Percentiles rank a stretch among this genome's conserved stretches.
Conservation (phyloP, 2,113 vertebrate genomes). For the Dicerorhinus sumatrensis region DNA sequence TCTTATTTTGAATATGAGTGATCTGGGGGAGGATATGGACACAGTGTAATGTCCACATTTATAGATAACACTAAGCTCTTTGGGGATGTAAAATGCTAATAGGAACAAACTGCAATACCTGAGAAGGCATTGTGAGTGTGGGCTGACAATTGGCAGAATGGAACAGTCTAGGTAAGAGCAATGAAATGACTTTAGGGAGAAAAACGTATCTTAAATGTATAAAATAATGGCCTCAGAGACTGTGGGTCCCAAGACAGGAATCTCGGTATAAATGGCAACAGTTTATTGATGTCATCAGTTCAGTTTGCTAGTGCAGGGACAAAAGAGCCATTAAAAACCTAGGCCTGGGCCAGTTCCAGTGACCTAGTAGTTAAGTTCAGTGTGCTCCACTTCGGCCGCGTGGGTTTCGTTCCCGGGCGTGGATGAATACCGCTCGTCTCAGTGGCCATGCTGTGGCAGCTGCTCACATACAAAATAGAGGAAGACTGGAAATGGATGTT, state of each 20-base stretch:
- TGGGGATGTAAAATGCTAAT: background rate
- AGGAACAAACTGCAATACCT: background rate
- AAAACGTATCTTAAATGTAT: background rate
- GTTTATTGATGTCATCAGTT: background rate
- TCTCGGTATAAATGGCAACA: constrained; percentile 29
- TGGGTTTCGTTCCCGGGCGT: no score
- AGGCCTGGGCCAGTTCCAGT: no score
- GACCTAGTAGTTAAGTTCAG: no score
- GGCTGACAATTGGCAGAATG: background rate
- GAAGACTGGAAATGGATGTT: no score
- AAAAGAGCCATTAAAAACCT: constrained; percentile 3
- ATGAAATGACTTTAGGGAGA: background rate
- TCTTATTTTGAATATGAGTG: constrained; percentile 42
- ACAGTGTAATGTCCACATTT: background rate
- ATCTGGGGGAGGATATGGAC: background rate
- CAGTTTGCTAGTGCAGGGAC: background rate
- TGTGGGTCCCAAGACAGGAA: background rate
- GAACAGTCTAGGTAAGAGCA: background rate
- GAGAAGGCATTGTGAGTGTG: background rate
- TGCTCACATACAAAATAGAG: no score
- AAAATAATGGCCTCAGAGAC: constrained; percentile 5
- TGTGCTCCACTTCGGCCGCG: no score
- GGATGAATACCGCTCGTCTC: no score
- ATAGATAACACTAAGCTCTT: background rate
- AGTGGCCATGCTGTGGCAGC: no score